Base-by-base conservation (phyloP, 1,140 invertebrate genomes). In the Nylanderia fulva region DNA sequence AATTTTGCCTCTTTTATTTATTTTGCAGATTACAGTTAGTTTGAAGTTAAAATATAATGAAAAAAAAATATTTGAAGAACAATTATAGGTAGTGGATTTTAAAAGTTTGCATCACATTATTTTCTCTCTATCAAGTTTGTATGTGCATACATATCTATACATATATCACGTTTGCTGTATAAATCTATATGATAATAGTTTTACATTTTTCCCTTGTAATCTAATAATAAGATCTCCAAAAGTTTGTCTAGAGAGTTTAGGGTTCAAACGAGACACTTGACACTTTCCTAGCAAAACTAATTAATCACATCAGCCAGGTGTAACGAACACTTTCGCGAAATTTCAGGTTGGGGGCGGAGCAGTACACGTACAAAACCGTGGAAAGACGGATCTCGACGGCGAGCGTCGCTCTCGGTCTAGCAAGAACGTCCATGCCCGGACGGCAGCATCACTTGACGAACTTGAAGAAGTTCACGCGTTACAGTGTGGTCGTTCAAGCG, bases 401-500 rank as follows among this genome's bases (percentile, higher is more conserved):
- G 2, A 95, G 93, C 80, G 92, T 94, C 29, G 93, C 93, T 1
- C 76, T 95, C 18, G 94, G 94, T 71, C 83, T 95, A 29, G 93
- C 94, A 0, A 91, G 93, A 39, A 95, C 93, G 2, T 93, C 94
- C 5, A 94, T 94, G 79, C 93, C 93, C 1, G 94, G 94, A n/a
- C 92, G 94, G 15, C 92, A 93, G 68, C 94, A 93, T 82, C 93
- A 94, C 75, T 72, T 95, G 88, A 93, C 90, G 39, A 94, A 93
- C 87, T 95, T 99, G 39, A 96, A 97, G 91, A 98, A 98, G 93
- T 98, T 96, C 93, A 98, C 98, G 0, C 96, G 97, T n/a, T 99
- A 99, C 93, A 97, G 96, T 61, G 96, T 99, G 1, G 97, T 98
- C 39, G 98, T 99, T 0, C 98, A 99, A 93, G 98, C 98, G 2